Evolutionary conservation across 2,888 invertebrate species (phyloP).

Genomic region (Orthosia gracilis): DNA sequence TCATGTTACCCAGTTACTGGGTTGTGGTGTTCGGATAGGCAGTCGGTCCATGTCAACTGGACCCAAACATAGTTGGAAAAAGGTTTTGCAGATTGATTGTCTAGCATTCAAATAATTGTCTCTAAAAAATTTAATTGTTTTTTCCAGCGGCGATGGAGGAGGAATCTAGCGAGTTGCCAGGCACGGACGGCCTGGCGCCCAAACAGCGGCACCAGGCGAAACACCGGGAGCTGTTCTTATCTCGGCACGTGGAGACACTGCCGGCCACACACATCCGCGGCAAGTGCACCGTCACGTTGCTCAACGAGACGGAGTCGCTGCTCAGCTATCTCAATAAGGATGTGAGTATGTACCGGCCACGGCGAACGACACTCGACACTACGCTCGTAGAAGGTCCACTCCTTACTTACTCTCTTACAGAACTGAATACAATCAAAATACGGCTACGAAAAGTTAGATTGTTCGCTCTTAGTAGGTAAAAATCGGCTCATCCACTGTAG

Average conservation of each 20-base stretch:
- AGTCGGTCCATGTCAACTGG: too few relatives aligned
- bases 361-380: slow-evolving; percentile 45
- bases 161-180: slow-evolving; percentile 92
- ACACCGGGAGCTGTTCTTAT: slow-evolving; percentile 99
- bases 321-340: slow-evolving; percentile 99
- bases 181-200: slow-evolving; percentile 93
- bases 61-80: too few relatives aligned
- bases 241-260: slow-evolving; percentile 99
- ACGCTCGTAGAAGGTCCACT: slow-evolving; percentile 32
- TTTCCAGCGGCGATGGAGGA: slow-evolving; percentile 93
- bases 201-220: slow-evolving; percentile 99
- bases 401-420: not conserved
- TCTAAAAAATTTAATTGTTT: slow-evolving; percentile 41
- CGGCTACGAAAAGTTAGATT: too few relatives aligned
- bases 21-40: too few relatives aligned
- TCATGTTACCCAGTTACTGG: too few relatives aligned
- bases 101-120: slow-evolving; percentile 6
- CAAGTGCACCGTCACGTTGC: slow-evolving; percentile 99
- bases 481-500: not conserved
- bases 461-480: not conserved
- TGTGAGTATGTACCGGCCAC: slow-evolving; percentile 92
- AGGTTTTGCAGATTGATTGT: too few relatives aligned
- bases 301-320: slow-evolving; percentile 99
- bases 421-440: too few relatives aligned
- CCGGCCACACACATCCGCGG: slow-evolving; percentile 99